Base-by-base conservation (phyloP, 1,140 invertebrate species). In the Calephelis nemesis region DNA sequence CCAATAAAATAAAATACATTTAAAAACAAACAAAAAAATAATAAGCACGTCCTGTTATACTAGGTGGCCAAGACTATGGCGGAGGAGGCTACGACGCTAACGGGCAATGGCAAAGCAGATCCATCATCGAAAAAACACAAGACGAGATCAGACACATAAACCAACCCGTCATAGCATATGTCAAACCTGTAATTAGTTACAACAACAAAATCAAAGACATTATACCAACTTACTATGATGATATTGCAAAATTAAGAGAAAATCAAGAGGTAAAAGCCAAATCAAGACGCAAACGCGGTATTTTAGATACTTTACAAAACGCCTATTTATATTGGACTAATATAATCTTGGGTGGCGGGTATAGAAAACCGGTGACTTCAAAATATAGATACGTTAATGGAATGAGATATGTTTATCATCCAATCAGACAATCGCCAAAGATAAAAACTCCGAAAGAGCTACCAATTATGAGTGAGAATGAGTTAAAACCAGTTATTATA, bases 91-190 rank as follows among this genome's bases (percentile, higher is more conserved):
- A 92, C 73, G 88, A 91, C 66, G 79, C 86, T 48, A 90, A 90
- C 64, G 90, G 82, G 12, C 88, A 92, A 76, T 92, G 89, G 90
- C 88, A 87, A 73, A 91, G 88, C 67, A 71, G 90, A 74, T 85
- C 87, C 1, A 88, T 88, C 15, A 70, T 83, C 50, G 87, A 89
- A 70, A 74, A 74, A 39, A 69, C 45, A 10, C 65, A 81, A 72
- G 49, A 74, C 8, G 62, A 73, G 40, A 65, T 58, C 39, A 69
- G 48, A 66, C 45, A 72, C 13, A 64, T 73, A 66, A 70, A 78
- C 8, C 70, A 75, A 78, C 79, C 79, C 7, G 76, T 76, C 54
- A 74, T 81, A 39, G 70, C 77, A 4, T 81, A 78, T 62, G 74
- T 73, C 2, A 82, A 76, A 75, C 76, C 78, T n/a, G 66, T 73